Evolutionary conservation across 2,113 vertebrate species (phyloP).

Genomic region (Limanda limanda): DNA sequence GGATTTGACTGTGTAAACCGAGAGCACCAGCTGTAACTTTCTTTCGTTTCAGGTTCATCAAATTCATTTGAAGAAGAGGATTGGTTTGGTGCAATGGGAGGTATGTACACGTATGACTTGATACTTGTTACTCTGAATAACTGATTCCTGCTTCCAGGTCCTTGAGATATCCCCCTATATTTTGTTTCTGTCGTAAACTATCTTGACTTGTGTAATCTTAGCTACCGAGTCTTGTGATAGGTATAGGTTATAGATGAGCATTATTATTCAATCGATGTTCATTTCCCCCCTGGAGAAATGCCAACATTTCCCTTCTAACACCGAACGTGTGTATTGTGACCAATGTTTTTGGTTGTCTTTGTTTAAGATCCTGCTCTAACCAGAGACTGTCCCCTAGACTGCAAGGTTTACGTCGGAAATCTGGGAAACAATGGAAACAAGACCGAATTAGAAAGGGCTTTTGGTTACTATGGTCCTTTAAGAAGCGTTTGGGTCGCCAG

Average conservation of each 20-base stretch:
- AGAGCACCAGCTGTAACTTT: background rate
- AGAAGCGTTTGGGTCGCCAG: slow-evolving; percentile 98
- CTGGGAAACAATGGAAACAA: slow-evolving; percentile 99
- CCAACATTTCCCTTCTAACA: too few relatives aligned
- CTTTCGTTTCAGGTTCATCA: slow-evolving; percentile 27
- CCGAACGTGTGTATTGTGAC: background rate
- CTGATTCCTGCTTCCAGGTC: too few relatives aligned
- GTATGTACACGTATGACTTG: slow-evolving; percentile 26
- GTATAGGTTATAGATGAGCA: too few relatives aligned
- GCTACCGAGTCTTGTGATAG: too few relatives aligned
- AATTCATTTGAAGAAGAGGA: background rate
- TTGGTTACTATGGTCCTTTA: slow-evolving; percentile 97
- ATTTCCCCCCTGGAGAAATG: too few relatives aligned
- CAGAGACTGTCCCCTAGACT: slow-evolving; percentile 96
- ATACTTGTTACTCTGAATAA: too few relatives aligned
- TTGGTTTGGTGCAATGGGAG: slow-evolving; percentile 61
- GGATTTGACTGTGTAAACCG: too few relatives aligned
- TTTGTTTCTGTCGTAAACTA: too few relatives aligned
- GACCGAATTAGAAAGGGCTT: slow-evolving; percentile 93
- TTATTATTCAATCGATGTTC: too few relatives aligned
- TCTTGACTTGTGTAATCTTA: too few relatives aligned
- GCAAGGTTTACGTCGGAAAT: slow-evolving; percentile 99
- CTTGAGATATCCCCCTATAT: too few relatives aligned
- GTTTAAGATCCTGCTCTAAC: slow-evolving; percentile 85
- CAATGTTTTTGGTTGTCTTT: background rate